A percentile compares a stretch with the other conserved stretches of the same genome.
Evolutionary conservation across 2,888 invertebrate species (phyloP).

Genomic region (Agelastica alni): DNA sequence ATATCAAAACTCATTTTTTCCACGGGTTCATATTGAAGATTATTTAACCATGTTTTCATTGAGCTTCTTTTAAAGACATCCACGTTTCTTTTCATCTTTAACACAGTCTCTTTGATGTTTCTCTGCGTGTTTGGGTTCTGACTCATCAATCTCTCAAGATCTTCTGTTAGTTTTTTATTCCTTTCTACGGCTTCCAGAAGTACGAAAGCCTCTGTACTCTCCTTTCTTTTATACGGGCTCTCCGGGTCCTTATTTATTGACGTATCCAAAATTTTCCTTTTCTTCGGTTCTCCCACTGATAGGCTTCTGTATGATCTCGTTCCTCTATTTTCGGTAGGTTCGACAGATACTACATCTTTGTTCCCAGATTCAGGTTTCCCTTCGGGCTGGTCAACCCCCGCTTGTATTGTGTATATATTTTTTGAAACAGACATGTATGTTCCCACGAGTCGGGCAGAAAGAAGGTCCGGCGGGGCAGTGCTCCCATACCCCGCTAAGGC

Average conservation of each 20-base stretch:
- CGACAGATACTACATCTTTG: background rate
- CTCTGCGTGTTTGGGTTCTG: background rate
- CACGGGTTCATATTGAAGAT: conserved; percentile 3
- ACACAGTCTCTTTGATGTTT: background rate
- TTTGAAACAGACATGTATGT: no score
- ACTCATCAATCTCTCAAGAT: background rate
- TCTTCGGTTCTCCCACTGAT: background rate
- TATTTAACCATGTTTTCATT: background rate
- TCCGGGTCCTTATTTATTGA: background rate
- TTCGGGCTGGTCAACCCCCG: background rate
- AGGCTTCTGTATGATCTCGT: conserved; percentile 2
- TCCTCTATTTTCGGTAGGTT: background rate
- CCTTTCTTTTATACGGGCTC: conserved; percentile 4
- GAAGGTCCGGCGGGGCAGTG: background rate
- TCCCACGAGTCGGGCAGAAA: background rate
- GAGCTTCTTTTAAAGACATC: background rate
- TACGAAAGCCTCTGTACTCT: conserved; percentile 1
- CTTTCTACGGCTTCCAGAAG: background rate
- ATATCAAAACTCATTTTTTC: conserved; percentile 3
- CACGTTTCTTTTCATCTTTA: background rate
- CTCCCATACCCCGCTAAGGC: background rate
- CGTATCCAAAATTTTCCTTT: background rate
- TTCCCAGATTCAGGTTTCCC: conserved; percentile 1
- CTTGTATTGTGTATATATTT: background rate
- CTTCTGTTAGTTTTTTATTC: background rate